phyloP scores from a whole-genome alignment of 2,797 vertebrate species.

The Heterohyrax brucei region DNA sequence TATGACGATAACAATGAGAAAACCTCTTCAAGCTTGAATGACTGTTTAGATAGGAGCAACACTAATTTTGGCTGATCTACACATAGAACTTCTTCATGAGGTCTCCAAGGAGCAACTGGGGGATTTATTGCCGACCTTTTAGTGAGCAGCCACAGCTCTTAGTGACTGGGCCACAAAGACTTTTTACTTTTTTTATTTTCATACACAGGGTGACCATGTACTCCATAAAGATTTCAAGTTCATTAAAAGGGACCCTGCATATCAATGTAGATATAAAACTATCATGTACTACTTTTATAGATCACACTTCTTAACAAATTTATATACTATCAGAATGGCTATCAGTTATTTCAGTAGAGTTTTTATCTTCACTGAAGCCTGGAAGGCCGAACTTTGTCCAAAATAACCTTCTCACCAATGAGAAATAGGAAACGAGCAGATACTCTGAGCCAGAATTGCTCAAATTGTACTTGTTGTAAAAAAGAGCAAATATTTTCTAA shows the following conservation, averaged over 20 bases:
- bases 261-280: neutral
- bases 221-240: neutral
- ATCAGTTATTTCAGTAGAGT: neutral
- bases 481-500: neutral
- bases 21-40: neutral
- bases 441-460: neutral
- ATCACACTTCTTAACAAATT: neutral
- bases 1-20: neutral
- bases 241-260: neutral
- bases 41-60: neutral
- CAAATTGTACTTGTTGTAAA: slow-evolving; percentile 1
- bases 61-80: neutral
- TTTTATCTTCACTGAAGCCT: neutral
- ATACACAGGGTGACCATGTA: neutral
- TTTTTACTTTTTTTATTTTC: too few species aligned
- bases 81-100: too few species aligned
- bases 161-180: too few species aligned
- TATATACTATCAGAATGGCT: neutral
- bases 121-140: too few species aligned
- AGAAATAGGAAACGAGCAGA: neutral
- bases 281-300: neutral
- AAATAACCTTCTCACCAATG: neutral
- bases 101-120: too few species aligned
- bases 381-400: neutral
- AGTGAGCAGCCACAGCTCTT: too few species aligned